These are phyloP conservation scores for Ceyx cyanopectus DNA, from an alignment of 2,113 vertebrate species.

Conservation along the genomic window DNA sequence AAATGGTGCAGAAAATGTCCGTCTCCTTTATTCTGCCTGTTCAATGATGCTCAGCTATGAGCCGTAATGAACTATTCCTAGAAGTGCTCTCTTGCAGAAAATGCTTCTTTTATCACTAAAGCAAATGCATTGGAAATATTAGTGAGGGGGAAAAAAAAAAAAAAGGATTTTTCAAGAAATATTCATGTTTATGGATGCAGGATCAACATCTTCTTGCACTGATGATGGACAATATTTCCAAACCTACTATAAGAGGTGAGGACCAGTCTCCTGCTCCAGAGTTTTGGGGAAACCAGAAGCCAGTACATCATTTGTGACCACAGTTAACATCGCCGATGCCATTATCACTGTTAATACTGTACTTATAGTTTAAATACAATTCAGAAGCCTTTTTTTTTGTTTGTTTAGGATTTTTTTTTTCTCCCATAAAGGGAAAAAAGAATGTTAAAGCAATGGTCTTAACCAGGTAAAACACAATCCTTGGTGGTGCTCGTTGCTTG, in stretches of 20 bases:
- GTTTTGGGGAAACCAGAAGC: fast-evolving
- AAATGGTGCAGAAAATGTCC: neutral
- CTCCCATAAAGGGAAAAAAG: fast-evolving
- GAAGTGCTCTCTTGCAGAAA: neutral
- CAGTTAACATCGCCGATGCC: neutral
- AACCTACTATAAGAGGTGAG: fast-evolving
- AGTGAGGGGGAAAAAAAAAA: neutral
- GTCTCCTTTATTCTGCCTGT: neutral
- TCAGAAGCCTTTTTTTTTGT: neutral
- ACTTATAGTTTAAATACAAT: neutral
- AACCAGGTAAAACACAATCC: neutral
- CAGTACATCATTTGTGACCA: neutral
- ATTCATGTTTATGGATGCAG: neutral
- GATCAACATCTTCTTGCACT: neutral
- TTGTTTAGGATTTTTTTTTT: neutral
- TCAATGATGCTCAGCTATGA: neutral
- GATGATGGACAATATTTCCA: neutral
- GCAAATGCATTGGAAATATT: neutral
- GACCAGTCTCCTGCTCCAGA: neutral
- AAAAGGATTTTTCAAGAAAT: neutral
- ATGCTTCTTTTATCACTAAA: neutral
- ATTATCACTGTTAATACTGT: neutral
- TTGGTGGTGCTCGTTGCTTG: neutral
- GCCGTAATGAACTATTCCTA: neutral
- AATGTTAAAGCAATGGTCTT: fast-evolving